phyloP scores from a whole-genome alignment of 2,113 vertebrate genomes.

The Petrocephalus microphthalmus region DNA sequence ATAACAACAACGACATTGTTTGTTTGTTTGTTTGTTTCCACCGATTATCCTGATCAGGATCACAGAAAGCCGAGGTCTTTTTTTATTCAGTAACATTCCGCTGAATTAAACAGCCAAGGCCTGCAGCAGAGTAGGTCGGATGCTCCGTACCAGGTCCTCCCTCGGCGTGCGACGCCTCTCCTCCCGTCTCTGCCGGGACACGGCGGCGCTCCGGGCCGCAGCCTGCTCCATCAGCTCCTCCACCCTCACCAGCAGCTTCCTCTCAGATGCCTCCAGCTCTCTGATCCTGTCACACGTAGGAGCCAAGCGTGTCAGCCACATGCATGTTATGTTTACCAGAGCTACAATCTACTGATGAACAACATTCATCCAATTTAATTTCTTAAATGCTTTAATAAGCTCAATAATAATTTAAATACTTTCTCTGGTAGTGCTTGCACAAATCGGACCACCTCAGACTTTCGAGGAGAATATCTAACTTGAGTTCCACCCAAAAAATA shows the following conservation, averaged over 20 bases:
- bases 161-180: conserved; percentile 56
- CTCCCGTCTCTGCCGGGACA: conserved; percentile 56
- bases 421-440: no score
- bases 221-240: conserved; percentile 38
- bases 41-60: neutral
- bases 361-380: no score
- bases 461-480: no score
- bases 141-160: conserved; percentile 50
- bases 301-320: neutral
- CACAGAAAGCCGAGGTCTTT: neutral
- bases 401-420: no score
- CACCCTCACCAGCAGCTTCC: conserved; percentile 43
- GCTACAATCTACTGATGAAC: no score
- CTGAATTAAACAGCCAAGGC: neutral
- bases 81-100: neutral
- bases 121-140: neutral
- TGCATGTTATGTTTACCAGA: neutral
- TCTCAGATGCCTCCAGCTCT: conserved; percentile 56
- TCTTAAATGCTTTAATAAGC: no score
- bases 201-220: conserved; percentile 24
- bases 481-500: neutral
- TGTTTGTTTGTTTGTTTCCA: neutral
- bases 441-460: no score
- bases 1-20: neutral
- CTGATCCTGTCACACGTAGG: conserved; percentile 43